These are phyloP conservation scores for Bradysia coprophila DNA, from an alignment of 1,140 invertebrate species.

Conservation along the genomic window DNA sequence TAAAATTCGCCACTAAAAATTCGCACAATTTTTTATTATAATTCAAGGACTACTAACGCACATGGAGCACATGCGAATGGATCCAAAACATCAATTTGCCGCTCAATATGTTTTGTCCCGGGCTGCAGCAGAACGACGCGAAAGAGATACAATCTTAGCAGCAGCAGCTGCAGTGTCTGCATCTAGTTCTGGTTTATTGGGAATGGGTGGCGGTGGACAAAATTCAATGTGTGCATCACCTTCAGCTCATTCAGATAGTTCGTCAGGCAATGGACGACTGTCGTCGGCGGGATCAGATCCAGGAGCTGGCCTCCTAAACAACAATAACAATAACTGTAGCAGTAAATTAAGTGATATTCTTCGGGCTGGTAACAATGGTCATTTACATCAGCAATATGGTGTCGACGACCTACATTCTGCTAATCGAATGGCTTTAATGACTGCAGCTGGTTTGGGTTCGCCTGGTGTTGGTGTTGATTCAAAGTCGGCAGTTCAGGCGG, in stretches of 20 bases:
- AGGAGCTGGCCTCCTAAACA: constrained; percentile 40
- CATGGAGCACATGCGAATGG: constrained; percentile 94
- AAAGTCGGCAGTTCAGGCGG: constrained; percentile 35
- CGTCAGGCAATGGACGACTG: constrained; percentile 54
- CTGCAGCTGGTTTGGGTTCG: constrained; percentile 41
- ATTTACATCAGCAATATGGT: constrained; percentile 37
- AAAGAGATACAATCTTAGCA: constrained; percentile 55
- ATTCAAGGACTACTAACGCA: constrained; percentile 78
- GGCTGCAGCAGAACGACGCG: constrained; percentile 72
- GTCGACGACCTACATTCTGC: constrained; percentile 44
- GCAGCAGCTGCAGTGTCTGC: constrained; percentile 45
- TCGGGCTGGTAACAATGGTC: constrained; percentile 6
- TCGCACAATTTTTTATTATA: no score
- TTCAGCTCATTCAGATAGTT: constrained; percentile 64
- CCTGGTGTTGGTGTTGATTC: constrained; percentile 20
- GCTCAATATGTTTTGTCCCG: constrained; percentile 81
- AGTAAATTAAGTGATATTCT: constrained; percentile 4
- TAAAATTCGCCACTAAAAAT: no score
- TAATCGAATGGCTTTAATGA: constrained; percentile 55
- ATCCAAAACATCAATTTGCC: constrained; percentile 88
- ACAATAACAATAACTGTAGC: constrained; percentile 29
- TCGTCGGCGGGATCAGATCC: constrained; percentile 60
- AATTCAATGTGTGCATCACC: constrained; percentile 53
- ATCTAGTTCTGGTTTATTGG: constrained; percentile 31
- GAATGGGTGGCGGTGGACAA: constrained; percentile 12